Conservation (phyloP, 2,797 vertebrate genomes). For the Rhinophrynus dorsalis region DNA sequence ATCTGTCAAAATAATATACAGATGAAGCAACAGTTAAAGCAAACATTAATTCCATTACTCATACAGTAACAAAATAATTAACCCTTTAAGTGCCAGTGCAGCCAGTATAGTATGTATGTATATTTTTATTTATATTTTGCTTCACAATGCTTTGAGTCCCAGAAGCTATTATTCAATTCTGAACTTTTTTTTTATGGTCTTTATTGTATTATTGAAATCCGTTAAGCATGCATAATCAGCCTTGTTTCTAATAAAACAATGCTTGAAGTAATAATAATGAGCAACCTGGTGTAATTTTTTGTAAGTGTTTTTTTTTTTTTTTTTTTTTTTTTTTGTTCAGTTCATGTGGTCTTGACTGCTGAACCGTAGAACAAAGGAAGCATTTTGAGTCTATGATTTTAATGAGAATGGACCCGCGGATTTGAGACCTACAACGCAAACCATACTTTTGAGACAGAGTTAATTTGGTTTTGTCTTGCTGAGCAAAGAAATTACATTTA, state of each 20-base stretch:
- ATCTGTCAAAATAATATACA: conserved; percentile 27
- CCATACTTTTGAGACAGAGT: conserved; percentile 17
- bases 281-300: conserved; percentile 20
- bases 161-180: conserved; percentile 19
- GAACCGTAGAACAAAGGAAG: conserved; percentile 11
- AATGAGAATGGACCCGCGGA: conserved; percentile 39
- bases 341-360: conserved; percentile 36
- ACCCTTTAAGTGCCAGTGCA: not conserved
- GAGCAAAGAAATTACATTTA: conserved; percentile 25
- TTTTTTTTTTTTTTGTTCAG: conserved; percentile 36
- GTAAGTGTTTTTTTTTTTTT: conserved; percentile 37
- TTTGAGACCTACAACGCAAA: conserved; percentile 8
- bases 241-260: conserved; percentile 25
- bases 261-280: conserved; percentile 31
- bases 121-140: no score
- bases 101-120: no score
- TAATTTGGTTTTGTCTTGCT: conserved; percentile 55
- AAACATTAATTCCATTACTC: conserved; percentile 17
- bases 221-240: conserved; percentile 34
- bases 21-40: conserved; percentile 20
- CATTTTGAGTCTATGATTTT: conserved; percentile 30
- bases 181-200: conserved; percentile 27
- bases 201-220: not conserved
- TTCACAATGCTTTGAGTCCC: no score
- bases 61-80: conserved; percentile 22